Evolutionary conservation across 37 sponge, comb jelly and placozoan genomes (phyloP).

Genomic region (Halichondria panicea): DNA sequence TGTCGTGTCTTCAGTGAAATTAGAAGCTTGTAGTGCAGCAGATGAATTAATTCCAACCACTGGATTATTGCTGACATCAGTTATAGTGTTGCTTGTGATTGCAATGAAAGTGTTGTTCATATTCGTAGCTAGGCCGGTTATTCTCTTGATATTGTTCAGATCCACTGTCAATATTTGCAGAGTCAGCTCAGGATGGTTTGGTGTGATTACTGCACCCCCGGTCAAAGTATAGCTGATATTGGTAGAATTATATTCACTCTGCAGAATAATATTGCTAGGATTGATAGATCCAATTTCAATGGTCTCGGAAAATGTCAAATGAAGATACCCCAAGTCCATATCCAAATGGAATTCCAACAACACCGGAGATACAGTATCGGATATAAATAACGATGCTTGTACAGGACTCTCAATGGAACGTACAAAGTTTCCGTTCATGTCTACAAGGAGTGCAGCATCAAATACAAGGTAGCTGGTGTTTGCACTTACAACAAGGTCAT

Average conservation of each 20-base stretch:
- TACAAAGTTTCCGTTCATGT: conserved; percentile 79
- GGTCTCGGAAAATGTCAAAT: conserved; percentile 84
- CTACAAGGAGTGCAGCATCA: conserved; percentile 45
- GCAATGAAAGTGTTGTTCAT: conserved; percentile 57
- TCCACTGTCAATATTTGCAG: conserved; percentile 46
- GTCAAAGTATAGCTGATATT: conserved; percentile 43
- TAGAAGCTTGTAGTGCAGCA: conserved; percentile 55
- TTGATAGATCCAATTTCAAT: conserved; percentile 59
- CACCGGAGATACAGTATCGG: conserved; percentile 68
- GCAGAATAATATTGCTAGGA: conserved; percentile 49
- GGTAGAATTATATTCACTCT: conserved; percentile 13
- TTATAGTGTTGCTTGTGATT: conserved; percentile 19
- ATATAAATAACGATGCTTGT: conserved; percentile 35
- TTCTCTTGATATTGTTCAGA: conserved; percentile 83
- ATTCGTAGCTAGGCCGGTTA: conserved; percentile 57
- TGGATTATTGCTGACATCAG: conserved; percentile 81
- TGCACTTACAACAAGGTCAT: conserved; percentile 50
- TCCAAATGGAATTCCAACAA: conserved; percentile 67
- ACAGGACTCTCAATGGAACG: not conserved
- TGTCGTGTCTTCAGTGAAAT: conserved; percentile 68
- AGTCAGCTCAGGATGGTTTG: conserved; percentile 53
- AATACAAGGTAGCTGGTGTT: conserved; percentile 43
- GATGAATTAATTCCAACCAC: conserved; percentile 18
- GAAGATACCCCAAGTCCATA: conserved; percentile 70
- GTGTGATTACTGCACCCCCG: conserved; percentile 39